phyloP scores from a whole-genome alignment of 2,888 invertebrate species.

The Microplitis deprimator region DNA sequence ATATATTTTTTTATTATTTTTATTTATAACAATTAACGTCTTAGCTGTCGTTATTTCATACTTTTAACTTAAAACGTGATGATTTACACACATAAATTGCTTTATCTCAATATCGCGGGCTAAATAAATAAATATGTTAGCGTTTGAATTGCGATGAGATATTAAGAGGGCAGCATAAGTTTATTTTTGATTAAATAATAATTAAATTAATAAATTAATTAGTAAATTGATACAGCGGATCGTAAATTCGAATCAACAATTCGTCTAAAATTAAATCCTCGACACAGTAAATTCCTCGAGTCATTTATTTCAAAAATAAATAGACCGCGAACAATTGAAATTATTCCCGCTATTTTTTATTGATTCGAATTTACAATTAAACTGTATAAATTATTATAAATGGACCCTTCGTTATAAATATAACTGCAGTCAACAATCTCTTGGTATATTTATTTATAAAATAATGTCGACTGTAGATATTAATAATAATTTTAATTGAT shows the following conservation, averaged over 20 bases:
- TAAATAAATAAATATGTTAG: not conserved
- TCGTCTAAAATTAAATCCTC: too few relatives aligned
- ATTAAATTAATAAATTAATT: not conserved
- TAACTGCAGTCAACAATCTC: conserved; percentile 37
- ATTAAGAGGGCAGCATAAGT: not conserved
- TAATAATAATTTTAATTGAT: not conserved
- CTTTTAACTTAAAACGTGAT: not conserved
- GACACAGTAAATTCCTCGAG: too few relatives aligned
- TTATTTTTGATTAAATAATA: not conserved
- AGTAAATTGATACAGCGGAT: not conserved
- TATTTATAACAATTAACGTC: not conserved
- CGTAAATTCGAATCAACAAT: not conserved
- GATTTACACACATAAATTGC: not conserved
- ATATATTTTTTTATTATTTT: not conserved
- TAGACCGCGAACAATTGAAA: not conserved
- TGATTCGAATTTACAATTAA: not conserved
- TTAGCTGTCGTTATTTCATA: not conserved
- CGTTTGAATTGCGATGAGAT: not conserved
- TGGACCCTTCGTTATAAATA: conserved; percentile 39
- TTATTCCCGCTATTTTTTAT: not conserved
- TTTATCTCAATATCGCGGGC: not conserved
- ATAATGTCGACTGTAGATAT: not conserved
- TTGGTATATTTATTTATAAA: conserved; percentile 4
- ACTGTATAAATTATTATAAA: conserved; percentile 2
- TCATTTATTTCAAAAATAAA: too few relatives aligned